phyloP scores from a whole-genome alignment of 2,113 vertebrate genomes.

The Antechinus stuartii region DNA sequence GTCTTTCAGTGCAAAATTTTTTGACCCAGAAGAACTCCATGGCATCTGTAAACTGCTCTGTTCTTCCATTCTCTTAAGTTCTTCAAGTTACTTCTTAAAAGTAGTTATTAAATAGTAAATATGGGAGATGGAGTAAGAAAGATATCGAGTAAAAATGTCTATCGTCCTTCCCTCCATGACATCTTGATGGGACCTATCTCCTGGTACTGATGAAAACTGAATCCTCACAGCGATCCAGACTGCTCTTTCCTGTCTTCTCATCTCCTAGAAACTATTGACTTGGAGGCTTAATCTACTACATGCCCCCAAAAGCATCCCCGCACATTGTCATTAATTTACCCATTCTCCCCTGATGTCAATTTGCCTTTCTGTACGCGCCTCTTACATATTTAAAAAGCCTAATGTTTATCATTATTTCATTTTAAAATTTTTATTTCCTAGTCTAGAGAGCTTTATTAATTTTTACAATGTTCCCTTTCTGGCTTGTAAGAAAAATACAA shows the following conservation, averaged over 20 bases:
- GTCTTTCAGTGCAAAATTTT: conserved; percentile 21
- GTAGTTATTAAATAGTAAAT: conserved; percentile 37
- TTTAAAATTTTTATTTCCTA: conserved; percentile 69
- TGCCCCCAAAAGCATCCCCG: conserved; percentile 41
- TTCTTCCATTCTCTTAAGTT: conserved; percentile 37
- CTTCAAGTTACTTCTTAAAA: conserved; percentile 25
- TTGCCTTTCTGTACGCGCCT: conserved; percentile 56
- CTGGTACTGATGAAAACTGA: conserved; percentile 45
- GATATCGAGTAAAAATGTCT: conserved; percentile 51
- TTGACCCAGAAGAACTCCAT: conserved; percentile 51
- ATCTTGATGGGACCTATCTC: background rate
- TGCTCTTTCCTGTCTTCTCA: conserved; percentile 20
- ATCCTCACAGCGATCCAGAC: conserved; percentile 20
- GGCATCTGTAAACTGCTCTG: conserved; percentile 27
- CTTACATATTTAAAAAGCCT: conserved; percentile 69
- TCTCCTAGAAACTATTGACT: conserved; percentile 42
- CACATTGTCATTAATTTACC: conserved; percentile 53
- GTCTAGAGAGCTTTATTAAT: conserved; percentile 60
- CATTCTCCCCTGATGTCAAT: conserved; percentile 34
- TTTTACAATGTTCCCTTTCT: conserved; percentile 59
- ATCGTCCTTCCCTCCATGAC: background rate
- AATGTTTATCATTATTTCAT: conserved; percentile 68
- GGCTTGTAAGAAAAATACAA: conserved; percentile 61
- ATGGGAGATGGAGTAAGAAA: conserved; percentile 50
- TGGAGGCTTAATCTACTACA: conserved; percentile 57